Conservation (phyloP, 2,888 invertebrate genomes). For the Notodonta ziczac region DNA sequence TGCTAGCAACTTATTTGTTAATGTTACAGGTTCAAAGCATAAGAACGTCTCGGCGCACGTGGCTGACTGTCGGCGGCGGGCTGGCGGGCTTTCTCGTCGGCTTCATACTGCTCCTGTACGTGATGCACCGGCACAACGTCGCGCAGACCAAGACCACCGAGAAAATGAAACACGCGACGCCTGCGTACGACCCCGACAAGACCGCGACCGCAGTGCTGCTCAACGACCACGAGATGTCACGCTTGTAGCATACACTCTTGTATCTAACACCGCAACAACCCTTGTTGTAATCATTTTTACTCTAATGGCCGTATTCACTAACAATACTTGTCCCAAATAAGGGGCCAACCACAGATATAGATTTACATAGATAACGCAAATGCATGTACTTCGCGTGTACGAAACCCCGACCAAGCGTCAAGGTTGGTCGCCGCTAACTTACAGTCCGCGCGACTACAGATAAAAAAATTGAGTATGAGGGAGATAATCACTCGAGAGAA, state of each 20-base stretch:
- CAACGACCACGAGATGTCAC: constrained; percentile 41
- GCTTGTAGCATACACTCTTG: neutral
- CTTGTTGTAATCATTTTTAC: neutral
- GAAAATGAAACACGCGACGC: constrained; percentile 55
- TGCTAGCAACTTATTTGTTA: too few species aligned
- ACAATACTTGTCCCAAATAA: too few species aligned
- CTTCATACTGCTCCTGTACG: constrained; percentile 75
- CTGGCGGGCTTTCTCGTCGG: constrained; percentile 75
- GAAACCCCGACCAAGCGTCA: too few species aligned
- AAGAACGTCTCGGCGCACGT: constrained; percentile 65
- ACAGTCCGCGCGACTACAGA: too few species aligned
- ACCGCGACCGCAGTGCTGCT: constrained; percentile 62
- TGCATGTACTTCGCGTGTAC: too few species aligned
- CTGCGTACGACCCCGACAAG: constrained; percentile 53
- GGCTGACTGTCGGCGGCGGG: constrained; percentile 76
- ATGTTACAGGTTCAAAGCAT: constrained; percentile 60
- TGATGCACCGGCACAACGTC: constrained; percentile 79
- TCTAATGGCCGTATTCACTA: too few species aligned
- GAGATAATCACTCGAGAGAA: too few species aligned
- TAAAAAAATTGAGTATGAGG: too few species aligned
- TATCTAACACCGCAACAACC: neutral
- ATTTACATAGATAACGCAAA: too few species aligned
- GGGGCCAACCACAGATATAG: too few species aligned
- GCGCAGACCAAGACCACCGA: constrained; percentile 68
- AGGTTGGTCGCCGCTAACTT: too few species aligned